These are phyloP conservation scores for Maccullochella peelii DNA, from an alignment of 2,113 vertebrate species.

Conservation along the genomic window DNA sequence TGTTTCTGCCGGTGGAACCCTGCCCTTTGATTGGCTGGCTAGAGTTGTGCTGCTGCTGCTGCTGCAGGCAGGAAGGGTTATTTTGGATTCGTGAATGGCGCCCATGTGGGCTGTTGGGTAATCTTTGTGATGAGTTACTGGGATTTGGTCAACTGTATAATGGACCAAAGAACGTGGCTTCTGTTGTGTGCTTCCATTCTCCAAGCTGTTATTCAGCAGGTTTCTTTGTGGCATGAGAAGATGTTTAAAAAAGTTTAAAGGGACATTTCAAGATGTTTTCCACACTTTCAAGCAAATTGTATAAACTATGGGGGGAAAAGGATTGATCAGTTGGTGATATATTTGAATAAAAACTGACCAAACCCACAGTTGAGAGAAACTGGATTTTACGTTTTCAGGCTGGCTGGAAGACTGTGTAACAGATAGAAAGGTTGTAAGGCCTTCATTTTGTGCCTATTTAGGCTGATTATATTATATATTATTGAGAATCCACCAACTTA, in stretches of 20 bases:
- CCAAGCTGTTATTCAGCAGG: neutral
- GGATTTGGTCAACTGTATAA: neutral
- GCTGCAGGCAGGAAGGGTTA: constrained; percentile 41
- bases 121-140: constrained; percentile 30
- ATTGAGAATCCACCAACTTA: neutral
- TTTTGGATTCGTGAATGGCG: constrained; percentile 63
- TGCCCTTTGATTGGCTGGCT: constrained; percentile 61
- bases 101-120: constrained; percentile 52
- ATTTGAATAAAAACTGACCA: no score
- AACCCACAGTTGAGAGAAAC: neutral
- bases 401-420: neutral
- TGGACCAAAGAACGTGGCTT: constrained; percentile 3
- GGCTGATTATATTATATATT: neutral
- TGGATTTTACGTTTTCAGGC: neutral
- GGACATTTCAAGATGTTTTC: neutral
- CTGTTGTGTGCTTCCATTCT: constrained; percentile 2
- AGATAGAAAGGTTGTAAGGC: neutral
- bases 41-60: constrained; percentile 15
- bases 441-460: neutral
- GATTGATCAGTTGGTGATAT: neutral
- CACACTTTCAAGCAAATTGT: neutral
- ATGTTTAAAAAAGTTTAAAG: neutral
- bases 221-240: neutral
- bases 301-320: neutral
- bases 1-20: constrained; percentile 44